Conservation (phyloP, 2,113 vertebrate genomes). For the Ceyx melanurus region DNA sequence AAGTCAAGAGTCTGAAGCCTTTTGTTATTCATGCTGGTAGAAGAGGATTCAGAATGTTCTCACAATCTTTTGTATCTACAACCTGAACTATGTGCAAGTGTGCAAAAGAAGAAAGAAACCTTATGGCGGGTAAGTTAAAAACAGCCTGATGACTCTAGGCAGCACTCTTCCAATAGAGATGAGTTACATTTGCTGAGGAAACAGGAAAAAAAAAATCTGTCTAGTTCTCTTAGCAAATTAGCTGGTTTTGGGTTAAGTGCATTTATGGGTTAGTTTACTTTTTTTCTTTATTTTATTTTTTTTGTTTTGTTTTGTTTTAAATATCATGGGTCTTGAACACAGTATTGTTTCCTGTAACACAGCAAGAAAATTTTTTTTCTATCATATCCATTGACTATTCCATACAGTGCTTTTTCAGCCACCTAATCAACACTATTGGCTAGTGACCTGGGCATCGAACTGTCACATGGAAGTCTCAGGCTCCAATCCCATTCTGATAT, state of each 20-base stretch:
- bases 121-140: slow-evolving; percentile 48
- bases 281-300: not conserved
- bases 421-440: not conserved
- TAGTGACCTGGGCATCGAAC: not conserved
- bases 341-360: not conserved
- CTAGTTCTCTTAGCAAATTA: not conserved
- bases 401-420: not conserved
- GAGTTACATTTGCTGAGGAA: not conserved
- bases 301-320: too few species aligned
- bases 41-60: slow-evolving; percentile 1
- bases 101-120: slow-evolving; percentile 35
- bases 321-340: not conserved
- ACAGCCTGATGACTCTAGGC: not conserved
- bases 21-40: not conserved
- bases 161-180: not conserved
- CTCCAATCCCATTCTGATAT: not conserved
- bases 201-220: not conserved
- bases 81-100: not conserved
- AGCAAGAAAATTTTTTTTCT: not conserved
- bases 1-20: not conserved
- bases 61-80: not conserved
- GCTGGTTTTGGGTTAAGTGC: not conserved
- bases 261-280: not conserved
- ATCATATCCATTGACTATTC: not conserved
- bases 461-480: not conserved